Percentiles rank a stretch among this genome's conserved stretches.
Evolutionary conservation across 1,140 invertebrate species (phyloP).

Genomic region (Solenopsis fugax): DNA sequence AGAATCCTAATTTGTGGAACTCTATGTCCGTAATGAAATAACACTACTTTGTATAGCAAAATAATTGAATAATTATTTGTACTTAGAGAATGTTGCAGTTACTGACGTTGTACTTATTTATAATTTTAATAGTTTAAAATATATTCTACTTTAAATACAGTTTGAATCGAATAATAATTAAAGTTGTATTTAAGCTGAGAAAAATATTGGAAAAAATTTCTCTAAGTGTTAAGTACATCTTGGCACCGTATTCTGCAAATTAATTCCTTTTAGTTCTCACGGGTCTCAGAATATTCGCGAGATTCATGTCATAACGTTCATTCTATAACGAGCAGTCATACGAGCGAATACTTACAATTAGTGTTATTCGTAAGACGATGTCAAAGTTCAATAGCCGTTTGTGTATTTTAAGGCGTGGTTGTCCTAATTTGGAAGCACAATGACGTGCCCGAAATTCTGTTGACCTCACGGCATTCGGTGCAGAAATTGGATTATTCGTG

Average conservation of each 20-base stretch:
- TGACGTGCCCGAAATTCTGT: constrained; percentile 73
- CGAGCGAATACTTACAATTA: background rate
- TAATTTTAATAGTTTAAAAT: too few species aligned
- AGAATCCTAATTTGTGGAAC: constrained; percentile 44
- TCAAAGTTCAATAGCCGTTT: constrained; percentile 40
- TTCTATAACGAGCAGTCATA: background rate
- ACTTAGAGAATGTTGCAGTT: background rate
- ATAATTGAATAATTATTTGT: constrained; percentile 36
- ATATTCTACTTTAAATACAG: background rate
- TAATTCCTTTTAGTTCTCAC: background rate
- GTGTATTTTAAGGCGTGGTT: constrained; percentile 72
- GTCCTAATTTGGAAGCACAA: constrained; percentile 71
- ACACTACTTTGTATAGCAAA: constrained; percentile 22
- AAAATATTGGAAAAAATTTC: background rate
- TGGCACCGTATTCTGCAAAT: background rate
- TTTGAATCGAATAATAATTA: background rate
- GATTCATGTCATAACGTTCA: background rate
- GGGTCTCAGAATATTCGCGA: constrained; percentile 2
- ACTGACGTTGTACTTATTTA: too few species aligned
- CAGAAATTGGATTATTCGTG: constrained; percentile 75
- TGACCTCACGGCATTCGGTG: constrained; percentile 67
- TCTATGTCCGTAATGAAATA: constrained; percentile 34
- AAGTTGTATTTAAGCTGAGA: background rate
- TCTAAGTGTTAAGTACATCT: background rate
- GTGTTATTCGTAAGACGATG: constrained; percentile 7